Base-by-base conservation (phyloP, 1,140 invertebrate genomes). In the Riptortus pedestris region DNA sequence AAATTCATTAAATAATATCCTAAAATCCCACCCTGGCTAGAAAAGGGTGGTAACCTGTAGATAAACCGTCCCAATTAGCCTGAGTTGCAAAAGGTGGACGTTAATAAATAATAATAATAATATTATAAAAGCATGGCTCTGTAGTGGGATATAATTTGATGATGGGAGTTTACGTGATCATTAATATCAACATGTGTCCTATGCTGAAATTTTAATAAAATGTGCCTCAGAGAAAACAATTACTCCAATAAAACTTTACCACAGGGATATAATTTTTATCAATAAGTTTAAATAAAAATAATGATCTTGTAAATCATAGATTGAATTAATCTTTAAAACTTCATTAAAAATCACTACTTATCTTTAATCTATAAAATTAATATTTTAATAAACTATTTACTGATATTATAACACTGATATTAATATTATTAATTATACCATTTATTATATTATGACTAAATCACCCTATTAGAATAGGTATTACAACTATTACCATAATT, bases 341-440 rank as follows among this genome's bases (percentile, higher is more conserved):
- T 73, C 76, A 73, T 72, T 75, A 76, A 78, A 78, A 76, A 75
- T 71, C 74, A 71, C 68, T 65, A 45, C 77, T 79, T 72, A 76
- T 75, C 69, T 76, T 80, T 80, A 80, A 80, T 74, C 77, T 77
- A 78, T 79, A 80, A 78, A 79, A 78, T 78, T 78, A 75, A 75
- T 76, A 79, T 78, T 77, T 79, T 64, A 69, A 65, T 69, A 71
- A 74, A 73, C 67, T 71, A 72, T 65, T 71, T 62, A 65, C 67
- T 71, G 76, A 74, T 38, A 77, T 79, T 68, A 65, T 71, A 66
- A 72, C 66, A 51, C 67, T 73, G 63, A 60, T 72, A 63, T 65
- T 72, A 55, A 61, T 71, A 66, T 72, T 69, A 43, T 65, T 72
- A 66, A 69, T 72, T 67, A 74, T 78, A 71, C n/a, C n/a, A n/a